phyloP scores from a whole-genome alignment of 2,113 vertebrate genomes.

The Ciconia stormi region DNA sequence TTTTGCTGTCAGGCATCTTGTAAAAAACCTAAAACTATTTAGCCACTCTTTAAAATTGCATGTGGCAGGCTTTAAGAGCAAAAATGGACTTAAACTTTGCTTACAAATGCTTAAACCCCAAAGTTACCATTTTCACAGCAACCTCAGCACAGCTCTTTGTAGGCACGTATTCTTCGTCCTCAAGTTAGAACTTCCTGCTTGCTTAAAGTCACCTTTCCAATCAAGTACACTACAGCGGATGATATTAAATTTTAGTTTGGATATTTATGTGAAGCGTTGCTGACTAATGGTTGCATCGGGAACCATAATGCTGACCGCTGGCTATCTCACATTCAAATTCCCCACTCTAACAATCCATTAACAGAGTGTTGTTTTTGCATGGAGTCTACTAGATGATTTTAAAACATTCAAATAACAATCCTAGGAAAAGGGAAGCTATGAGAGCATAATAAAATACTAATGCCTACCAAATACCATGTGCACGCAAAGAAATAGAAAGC shows the following conservation, averaged over 20 bases:
- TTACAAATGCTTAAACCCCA: not conserved
- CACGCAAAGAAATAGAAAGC: not conserved
- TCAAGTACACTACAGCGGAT: fast-evolving
- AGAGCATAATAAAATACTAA: not conserved
- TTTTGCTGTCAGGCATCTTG: not conserved
- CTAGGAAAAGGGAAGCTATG: not conserved
- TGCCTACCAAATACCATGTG: not conserved
- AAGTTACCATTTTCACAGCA: not conserved
- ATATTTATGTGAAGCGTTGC: not conserved
- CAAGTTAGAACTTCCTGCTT: not conserved
- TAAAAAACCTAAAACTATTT: not conserved
- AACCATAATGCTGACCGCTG: not conserved
- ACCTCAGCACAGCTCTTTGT: not conserved
- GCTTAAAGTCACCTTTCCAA: not conserved
- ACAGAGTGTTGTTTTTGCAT: not conserved
- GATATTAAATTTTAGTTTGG: not conserved
- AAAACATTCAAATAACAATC: not conserved
- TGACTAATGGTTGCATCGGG: not conserved
- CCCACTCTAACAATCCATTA: not conserved
- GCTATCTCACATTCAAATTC: not conserved
- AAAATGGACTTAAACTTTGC: not conserved
- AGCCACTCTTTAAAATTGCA: not conserved
- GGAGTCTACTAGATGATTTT: not conserved
- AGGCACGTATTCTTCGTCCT: not conserved
- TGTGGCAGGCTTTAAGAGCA: not conserved